A percentile compares a stretch with the other conserved stretches of the same genome.
These are phyloP conservation scores for Slavum lentiscoides DNA, from an alignment of 2,888 invertebrate species.

Conservation along the genomic window DNA sequence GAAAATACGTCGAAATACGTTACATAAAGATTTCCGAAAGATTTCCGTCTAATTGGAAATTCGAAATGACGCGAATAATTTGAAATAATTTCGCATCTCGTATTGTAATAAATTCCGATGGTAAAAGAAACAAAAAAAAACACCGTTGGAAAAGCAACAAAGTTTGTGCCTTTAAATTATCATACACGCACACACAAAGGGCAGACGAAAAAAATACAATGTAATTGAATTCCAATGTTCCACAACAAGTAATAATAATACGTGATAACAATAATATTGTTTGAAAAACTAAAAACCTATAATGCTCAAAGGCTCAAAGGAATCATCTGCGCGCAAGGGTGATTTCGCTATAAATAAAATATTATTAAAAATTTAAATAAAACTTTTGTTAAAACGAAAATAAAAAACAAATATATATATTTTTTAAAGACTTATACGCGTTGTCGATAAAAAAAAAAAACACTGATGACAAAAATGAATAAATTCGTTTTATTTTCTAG, in stretches of 20 bases:
- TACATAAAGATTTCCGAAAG: no score
- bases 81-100: no score
- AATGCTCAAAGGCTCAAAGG: slow-evolving; percentile 25
- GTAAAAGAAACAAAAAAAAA: background rate
- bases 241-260: slow-evolving; percentile 11
- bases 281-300: slow-evolving; percentile 14
- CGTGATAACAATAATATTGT: no score
- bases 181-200: background rate
- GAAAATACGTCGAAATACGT: no score
- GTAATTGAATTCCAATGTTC: background rate
- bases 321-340: background rate
- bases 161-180: background rate
- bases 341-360: slow-evolving; percentile 8
- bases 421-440: no score
- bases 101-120: background rate
- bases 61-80: no score
- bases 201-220: background rate
- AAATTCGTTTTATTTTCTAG: no score
- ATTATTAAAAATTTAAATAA: background rate
- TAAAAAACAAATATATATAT: no score
- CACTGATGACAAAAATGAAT: no score
- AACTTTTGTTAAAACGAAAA: background rate
- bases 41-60: no score
- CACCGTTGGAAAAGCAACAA: background rate
- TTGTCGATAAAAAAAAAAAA: no score